These are phyloP conservation scores for Chrysoperla carnea DNA, from an alignment of 1,140 invertebrate species.

Conservation along the genomic window DNA sequence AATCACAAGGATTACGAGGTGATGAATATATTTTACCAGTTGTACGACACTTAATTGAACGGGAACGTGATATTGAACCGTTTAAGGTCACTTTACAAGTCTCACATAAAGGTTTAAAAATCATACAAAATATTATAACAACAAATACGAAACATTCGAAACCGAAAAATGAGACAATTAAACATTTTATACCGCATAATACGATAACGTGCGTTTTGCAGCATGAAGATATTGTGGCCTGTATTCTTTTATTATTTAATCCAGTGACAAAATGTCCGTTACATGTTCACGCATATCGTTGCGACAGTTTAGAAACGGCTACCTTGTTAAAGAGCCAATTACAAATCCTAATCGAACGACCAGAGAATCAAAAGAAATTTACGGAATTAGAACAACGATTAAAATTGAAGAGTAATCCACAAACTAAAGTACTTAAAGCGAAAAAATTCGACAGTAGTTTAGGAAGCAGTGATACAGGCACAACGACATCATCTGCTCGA, in stretches of 20 bases:
- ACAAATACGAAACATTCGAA: slow-evolving; percentile 33
- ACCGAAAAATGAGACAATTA: slow-evolving; percentile 51
- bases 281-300: slow-evolving; percentile 90
- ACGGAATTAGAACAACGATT: slow-evolving; percentile 52
- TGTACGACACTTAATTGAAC: slow-evolving; percentile 63
- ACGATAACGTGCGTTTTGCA: slow-evolving; percentile 74
- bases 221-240: slow-evolving; percentile 80
- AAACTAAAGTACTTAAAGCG: slow-evolving; percentile 21
- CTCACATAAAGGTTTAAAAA: slow-evolving; percentile 84
- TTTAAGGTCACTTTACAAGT: slow-evolving; percentile 81
- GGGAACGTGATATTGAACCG: slow-evolving; percentile 71
- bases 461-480: slow-evolving; percentile 45
- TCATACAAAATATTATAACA: slow-evolving; percentile 61
- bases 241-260: slow-evolving; percentile 76
- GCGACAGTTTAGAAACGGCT: slow-evolving; percentile 86
- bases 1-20: slow-evolving; percentile 75
- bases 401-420: slow-evolving; percentile 20
- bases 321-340: slow-evolving; percentile 66
- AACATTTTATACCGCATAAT: slow-evolving; percentile 89
- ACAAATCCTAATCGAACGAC: slow-evolving; percentile 59
- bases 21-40: slow-evolving; percentile 64
- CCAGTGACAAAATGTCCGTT: slow-evolving; percentile 71
- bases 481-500: slow-evolving; percentile 33
- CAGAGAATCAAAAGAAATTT: slow-evolving; percentile 76
- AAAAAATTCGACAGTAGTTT: slow-evolving; percentile 46